Conservation (phyloP, 2,797 vertebrate species). For the Basileuterus tristriatus region DNA sequence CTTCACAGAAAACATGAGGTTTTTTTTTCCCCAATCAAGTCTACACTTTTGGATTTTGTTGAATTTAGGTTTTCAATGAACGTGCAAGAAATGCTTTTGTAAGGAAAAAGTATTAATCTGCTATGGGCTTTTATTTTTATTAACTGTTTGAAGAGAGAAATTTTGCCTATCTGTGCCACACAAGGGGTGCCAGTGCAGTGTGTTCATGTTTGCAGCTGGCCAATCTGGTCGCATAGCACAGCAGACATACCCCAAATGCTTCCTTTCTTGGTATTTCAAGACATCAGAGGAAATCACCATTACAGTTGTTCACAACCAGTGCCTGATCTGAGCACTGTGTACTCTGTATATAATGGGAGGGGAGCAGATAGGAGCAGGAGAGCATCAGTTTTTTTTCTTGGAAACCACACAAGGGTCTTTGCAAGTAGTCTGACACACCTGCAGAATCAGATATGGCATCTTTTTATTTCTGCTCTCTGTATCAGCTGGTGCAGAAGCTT, state of each 20-base stretch:
- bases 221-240: not conserved
- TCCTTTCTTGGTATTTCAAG: not conserved
- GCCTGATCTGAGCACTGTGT: not conserved
- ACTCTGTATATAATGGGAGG: not conserved
- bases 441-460: not conserved
- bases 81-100: not conserved
- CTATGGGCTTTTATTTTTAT: not conserved
- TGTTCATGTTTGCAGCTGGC: not conserved
- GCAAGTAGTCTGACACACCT: not conserved
- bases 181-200: not conserved
- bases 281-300: not conserved
- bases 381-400: not conserved
- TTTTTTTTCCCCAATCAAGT: not conserved
- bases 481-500: not conserved
- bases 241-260: not conserved
- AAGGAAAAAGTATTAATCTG: not conserved
- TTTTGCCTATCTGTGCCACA: not conserved
- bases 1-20: not conserved
- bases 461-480: not conserved
- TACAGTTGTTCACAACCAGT: not conserved
- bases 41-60: not conserved
- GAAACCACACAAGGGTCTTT: not conserved
- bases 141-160: not conserved
- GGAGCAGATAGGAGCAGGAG: not conserved
- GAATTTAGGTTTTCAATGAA: not conserved